Base-by-base conservation (phyloP, 2,797 vertebrate genomes). In the Microctenopoma lineatum region DNA sequence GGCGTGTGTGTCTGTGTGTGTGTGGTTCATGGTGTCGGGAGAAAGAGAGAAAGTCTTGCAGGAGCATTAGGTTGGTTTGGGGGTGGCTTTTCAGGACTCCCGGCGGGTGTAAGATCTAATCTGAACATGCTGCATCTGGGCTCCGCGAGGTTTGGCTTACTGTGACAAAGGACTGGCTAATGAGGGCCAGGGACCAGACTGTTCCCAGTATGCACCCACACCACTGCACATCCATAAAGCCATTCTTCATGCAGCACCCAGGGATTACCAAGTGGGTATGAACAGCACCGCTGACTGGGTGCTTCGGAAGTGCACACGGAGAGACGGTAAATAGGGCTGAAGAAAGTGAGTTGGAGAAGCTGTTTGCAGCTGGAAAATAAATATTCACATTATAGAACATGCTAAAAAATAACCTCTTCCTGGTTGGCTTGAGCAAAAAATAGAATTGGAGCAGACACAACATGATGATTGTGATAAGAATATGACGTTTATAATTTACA, bases 101-200 rank as follows among this genome's bases (percentile, higher is more conserved):
- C 70, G 77, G 84, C 59, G 85, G 86, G 88, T 77, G 82, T 57
- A 50, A 74, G 80, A 88, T 91, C 89, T 90, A 90, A 94, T 93
- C 89, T 86, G 79, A 84, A 83, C 84, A 76, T 74, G 89, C 85
- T 90, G 88, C 91, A 92, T 93, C 88, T 92, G 90, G 87, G 86
- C 87, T 87, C 89, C 64, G 71, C 73, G 85, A 90, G 84, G 87
- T 88, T 70, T 71, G 83, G 86, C 90, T 89, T 84, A 93, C 90
- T 85, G 90, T 89, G 91, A 93, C 91, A 93, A 94, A 94, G 84
- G 85, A 41, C 61, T 42, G 65, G 66, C 84, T 92, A 92, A 92
- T 90, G 87, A 90, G 87, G 83, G 78, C 78, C 81, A 56, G 70
- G 70, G 75, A 81, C 79, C 88, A 87, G 87, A 69, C 82, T 81